Evolutionary conservation across 2,797 vertebrate genomes (phyloP).

Genomic region (Oreochromis mossambicus): DNA sequence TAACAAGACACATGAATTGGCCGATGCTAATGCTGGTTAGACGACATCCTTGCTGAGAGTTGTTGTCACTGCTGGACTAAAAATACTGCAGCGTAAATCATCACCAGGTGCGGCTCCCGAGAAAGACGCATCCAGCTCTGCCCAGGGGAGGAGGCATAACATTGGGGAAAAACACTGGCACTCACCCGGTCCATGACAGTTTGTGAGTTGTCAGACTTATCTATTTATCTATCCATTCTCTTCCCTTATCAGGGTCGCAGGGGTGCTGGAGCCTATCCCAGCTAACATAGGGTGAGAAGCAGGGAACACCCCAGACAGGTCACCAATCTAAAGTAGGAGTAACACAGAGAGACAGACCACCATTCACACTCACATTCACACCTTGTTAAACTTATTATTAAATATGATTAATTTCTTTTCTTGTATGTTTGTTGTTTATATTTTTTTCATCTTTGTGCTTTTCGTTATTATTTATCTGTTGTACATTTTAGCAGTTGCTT

Average conservation of each 20-base stretch:
- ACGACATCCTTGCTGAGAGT: not conserved
- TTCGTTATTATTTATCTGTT: accelerated
- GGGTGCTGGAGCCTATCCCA: not conserved
- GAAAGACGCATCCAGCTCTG: not conserved
- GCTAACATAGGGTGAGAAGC: not conserved
- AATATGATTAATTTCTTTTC: not conserved
- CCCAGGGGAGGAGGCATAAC: not conserved
- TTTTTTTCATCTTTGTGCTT: not conserved
- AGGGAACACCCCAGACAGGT: not conserved
- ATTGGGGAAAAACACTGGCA: not conserved
- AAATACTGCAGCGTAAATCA: not conserved
- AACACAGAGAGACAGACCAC: not conserved
- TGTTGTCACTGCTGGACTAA: not conserved
- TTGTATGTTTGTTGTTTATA: not conserved
- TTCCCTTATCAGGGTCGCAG: not conserved
- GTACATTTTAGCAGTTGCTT: not conserved
- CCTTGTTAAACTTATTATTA: not conserved
- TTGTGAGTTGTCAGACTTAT: not conserved
- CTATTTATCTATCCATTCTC: not conserved
- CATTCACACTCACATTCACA: not conserved
- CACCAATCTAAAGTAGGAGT: not conserved
- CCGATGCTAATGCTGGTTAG: not conserved
- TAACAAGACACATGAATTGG: not conserved
- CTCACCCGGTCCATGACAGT: not conserved
- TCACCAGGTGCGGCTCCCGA: not conserved